These are phyloP conservation scores for Cygnus olor DNA, from an alignment of 2,797 vertebrate species.

Conservation along the genomic window DNA sequence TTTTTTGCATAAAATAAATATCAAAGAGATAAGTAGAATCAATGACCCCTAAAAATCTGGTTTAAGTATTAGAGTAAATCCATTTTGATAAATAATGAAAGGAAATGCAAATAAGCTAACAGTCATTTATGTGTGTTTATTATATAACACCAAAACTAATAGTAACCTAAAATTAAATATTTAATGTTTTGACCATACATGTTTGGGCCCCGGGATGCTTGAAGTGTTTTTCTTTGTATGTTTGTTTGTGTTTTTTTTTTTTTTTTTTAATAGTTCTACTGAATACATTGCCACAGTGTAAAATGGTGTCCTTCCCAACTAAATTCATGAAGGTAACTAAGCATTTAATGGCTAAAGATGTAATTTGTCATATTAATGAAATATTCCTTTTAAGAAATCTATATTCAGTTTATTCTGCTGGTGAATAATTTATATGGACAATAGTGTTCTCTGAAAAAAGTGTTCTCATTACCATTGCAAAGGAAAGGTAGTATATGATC, in stretches of 20 bases:
- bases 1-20: not conserved
- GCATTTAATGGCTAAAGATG: slow-evolving; percentile 11
- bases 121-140: not conserved
- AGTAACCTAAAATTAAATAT: not conserved
- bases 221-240: too few relatives aligned
- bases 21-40: not conserved
- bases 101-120: not conserved
- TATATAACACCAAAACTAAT: not conserved
- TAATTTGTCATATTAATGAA: slow-evolving; percentile 61
- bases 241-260: too few relatives aligned
- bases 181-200: not conserved
- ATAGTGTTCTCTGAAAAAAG: not conserved
- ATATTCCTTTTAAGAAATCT: slow-evolving; percentile 45
- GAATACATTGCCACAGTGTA: not conserved
- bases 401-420: not conserved
- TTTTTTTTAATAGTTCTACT: not conserved
- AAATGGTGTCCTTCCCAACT: not conserved
- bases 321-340: slow-evolving; percentile 8
- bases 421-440: slow-evolving; percentile 8
- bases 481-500: not conserved
- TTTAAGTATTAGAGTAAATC: not conserved
- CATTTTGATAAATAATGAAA: not conserved
- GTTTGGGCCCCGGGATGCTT: not conserved
- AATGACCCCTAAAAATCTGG: not conserved
- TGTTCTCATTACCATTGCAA: slow-evolving; percentile 3